Evolutionary conservation across 1,140 invertebrate species (phyloP).

Genomic region (Melanaphis sacchari): DNA sequence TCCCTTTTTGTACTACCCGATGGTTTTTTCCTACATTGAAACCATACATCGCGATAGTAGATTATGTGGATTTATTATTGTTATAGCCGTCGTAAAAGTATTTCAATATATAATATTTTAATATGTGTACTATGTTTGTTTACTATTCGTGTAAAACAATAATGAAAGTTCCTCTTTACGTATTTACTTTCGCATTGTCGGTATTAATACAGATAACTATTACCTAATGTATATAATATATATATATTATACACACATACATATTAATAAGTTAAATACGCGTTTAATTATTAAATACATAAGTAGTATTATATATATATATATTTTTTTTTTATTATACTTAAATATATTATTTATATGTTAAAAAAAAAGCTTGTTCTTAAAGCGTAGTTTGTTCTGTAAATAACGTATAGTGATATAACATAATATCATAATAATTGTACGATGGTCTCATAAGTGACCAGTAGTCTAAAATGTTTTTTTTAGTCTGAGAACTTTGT

Average conservation of each 20-base stretch:
- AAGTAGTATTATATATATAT: background rate
- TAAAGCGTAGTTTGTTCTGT: background rate
- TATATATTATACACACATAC: too few relatives aligned
- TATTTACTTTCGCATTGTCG: conserved; percentile 36
- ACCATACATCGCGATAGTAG: background rate
- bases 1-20: background rate
- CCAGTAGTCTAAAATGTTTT: background rate
- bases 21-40: background rate
- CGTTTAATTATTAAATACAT: background rate
- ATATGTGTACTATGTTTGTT: background rate
- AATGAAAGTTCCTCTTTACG: conserved; percentile 43
- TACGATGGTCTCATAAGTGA: background rate
- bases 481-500: background rate
- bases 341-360: conserved; percentile 37
- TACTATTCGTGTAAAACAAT: conserved; percentile 11
- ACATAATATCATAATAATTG: background rate
- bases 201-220: background rate
- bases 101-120: background rate
- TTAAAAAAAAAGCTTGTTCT: background rate
- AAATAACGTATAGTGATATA: background rate
- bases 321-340: background rate
- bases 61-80: background rate
- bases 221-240: background rate
- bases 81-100: background rate
- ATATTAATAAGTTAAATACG: background rate